Evolutionary conservation across 23 tunicate genomes (phyloP).

Genomic region (Ciona savignyi): DNA sequence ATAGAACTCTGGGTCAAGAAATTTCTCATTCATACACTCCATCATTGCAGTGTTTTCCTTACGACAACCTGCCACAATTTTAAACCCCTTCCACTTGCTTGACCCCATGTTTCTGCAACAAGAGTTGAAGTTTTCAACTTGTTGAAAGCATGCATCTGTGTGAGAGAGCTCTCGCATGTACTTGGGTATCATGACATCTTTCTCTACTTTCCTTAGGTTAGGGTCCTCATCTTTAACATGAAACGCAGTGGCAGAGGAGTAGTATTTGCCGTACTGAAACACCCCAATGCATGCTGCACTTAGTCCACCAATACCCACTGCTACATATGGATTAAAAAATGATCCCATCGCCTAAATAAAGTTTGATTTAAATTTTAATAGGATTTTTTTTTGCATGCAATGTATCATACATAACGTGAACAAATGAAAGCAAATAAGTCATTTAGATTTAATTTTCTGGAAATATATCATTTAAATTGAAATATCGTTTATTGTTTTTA

Average conservation of each 20-base stretch:
- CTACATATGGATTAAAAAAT: not conserved
- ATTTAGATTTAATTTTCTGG: no score
- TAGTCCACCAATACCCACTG: not conserved
- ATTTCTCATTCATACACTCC: constrained; percentile 80
- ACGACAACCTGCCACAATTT: constrained; percentile 46
- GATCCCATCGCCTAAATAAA: no score
- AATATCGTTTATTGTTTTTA: no score
- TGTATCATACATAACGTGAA: no score
- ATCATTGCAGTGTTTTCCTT: constrained; percentile 39
- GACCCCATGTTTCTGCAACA: constrained; percentile 33
- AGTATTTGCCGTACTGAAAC: not conserved
- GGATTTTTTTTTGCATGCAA: no score
- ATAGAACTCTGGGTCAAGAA: constrained; percentile 45
- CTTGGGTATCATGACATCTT: constrained; percentile 81
- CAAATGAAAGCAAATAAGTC: no score
- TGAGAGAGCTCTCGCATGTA: constrained; percentile 55
- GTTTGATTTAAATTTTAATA: no score
- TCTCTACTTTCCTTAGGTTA: constrained; percentile 57
- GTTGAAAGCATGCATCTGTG: constrained; percentile 29
- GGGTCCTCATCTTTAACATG: constrained; percentile 75
- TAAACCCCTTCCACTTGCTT: constrained; percentile 15
- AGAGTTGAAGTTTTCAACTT: constrained; percentile 26
- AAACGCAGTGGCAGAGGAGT: constrained; percentile 25
- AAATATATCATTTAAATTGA: no score
- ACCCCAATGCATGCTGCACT: not conserved